Percentiles rank a stretch among this genome's conserved stretches.
Conservation (phyloP, 2,113 vertebrate genomes). For the Silurus meridionalis region DNA sequence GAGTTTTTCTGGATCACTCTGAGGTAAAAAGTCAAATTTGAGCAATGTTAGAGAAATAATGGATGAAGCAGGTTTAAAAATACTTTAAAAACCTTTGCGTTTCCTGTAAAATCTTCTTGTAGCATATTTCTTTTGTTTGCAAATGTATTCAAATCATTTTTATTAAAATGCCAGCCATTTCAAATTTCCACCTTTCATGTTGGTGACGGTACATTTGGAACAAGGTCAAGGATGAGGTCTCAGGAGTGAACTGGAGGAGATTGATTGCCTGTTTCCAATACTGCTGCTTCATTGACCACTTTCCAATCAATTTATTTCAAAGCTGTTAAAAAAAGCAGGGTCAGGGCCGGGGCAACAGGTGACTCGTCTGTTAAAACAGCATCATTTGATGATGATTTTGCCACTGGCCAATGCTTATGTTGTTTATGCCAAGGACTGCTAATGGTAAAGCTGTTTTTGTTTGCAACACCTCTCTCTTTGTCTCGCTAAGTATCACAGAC, state of each 20-base stretch:
- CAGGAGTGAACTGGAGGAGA: neutral
- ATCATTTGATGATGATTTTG: neutral
- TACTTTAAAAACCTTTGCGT: neutral
- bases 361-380: neutral
- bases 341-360: neutral
- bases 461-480: neutral
- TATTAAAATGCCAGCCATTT: neutral
- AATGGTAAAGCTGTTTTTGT: neutral
- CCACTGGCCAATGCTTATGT: neutral
- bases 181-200: neutral
- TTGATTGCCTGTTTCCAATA: neutral
- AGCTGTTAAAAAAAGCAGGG: neutral
- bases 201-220: neutral
- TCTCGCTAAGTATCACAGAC: neutral
- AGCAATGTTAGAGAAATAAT: neutral
- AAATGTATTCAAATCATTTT: neutral
- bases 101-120: neutral
- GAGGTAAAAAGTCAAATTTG: neutral
- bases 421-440: neutral
- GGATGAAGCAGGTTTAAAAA: neutral
- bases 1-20: neutral
- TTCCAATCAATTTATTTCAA: neutral
- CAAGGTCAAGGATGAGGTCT: neutral
- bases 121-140: neutral
- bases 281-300: neutral